Percentiles rank a stretch among this genome's conserved stretches.
These are phyloP conservation scores for Sparus aurata DNA, from an alignment of 2,797 vertebrate species.

Conservation along the genomic window DNA sequence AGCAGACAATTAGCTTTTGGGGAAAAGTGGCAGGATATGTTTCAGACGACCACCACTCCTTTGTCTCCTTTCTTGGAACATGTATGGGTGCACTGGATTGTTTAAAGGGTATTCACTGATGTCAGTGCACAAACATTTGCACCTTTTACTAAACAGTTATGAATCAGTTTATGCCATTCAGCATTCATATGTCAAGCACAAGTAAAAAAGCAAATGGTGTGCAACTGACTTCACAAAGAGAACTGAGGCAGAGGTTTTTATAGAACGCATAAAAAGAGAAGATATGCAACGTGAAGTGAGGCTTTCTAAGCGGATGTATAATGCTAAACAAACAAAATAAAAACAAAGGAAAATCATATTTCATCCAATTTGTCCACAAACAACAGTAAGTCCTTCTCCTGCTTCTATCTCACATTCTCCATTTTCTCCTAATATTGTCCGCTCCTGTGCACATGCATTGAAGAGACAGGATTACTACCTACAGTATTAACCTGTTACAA, in stretches of 20 bases:
- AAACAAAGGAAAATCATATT: background rate
- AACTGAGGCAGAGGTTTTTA: background rate
- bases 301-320: background rate
- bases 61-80: too few species aligned
- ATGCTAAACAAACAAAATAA: background rate
- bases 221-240: slow-evolving; percentile 4
- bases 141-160: background rate
- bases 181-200: background rate
- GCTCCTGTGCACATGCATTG: background rate
- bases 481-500: background rate
- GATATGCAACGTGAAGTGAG: background rate
- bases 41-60: too few species aligned
- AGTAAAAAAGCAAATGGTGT: slow-evolving; percentile 5
- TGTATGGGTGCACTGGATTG: background rate
- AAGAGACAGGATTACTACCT: background rate
- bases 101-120: background rate
- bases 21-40: too few species aligned
- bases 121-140: background rate
- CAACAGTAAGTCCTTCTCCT: background rate
- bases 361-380: background rate
- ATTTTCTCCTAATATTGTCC: background rate
- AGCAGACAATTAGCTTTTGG: too few species aligned
- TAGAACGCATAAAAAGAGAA: slow-evolving; percentile 9
- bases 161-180: background rate
- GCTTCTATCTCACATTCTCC: background rate